Conservation (phyloP, 2,113 vertebrate genomes). For the Plectropomus leopardus region DNA sequence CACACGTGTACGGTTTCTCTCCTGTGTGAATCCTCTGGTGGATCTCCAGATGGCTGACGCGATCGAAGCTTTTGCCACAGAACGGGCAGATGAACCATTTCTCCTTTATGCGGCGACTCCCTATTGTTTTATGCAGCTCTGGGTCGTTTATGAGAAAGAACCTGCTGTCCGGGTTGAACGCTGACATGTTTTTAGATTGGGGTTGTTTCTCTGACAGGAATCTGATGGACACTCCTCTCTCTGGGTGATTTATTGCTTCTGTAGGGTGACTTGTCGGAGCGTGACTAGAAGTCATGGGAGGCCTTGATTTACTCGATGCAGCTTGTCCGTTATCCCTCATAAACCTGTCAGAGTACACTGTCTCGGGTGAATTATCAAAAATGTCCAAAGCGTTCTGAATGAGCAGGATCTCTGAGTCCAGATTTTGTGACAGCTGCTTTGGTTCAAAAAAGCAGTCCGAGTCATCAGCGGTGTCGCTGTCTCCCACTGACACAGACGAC, state of each 20-base stretch:
- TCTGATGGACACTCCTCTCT: conserved; percentile 49
- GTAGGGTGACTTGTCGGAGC: conserved; percentile 39
- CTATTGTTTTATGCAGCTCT: conserved; percentile 50
- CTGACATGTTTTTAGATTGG: conserved; percentile 31
- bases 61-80: conserved; percentile 87
- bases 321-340: conserved; percentile 41
- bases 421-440: conserved; percentile 55
- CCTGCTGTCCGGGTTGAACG: conserved; percentile 43
- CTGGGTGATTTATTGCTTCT: conserved; percentile 34
- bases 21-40: conserved; percentile 85
- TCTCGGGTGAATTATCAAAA: conserved; percentile 63
- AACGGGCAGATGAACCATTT: conserved; percentile 86
- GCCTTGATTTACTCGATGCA: conserved; percentile 51
- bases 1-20: conserved; percentile 83
- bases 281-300: conserved; percentile 43
- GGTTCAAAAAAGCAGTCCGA: conserved; percentile 70
- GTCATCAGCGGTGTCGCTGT: conserved; percentile 64
- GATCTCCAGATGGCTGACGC: conserved; percentile 85
- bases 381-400: conserved; percentile 78
- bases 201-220: conserved; percentile 56
- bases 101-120: conserved; percentile 68
- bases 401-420: conserved; percentile 74
- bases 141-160: conserved; percentile 54
- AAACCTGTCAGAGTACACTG: conserved; percentile 42
- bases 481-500: conserved; percentile 55